Evolutionary conservation across 2,113 vertebrate species (phyloP).

Genomic region (Harpagus bidentatus): DNA sequence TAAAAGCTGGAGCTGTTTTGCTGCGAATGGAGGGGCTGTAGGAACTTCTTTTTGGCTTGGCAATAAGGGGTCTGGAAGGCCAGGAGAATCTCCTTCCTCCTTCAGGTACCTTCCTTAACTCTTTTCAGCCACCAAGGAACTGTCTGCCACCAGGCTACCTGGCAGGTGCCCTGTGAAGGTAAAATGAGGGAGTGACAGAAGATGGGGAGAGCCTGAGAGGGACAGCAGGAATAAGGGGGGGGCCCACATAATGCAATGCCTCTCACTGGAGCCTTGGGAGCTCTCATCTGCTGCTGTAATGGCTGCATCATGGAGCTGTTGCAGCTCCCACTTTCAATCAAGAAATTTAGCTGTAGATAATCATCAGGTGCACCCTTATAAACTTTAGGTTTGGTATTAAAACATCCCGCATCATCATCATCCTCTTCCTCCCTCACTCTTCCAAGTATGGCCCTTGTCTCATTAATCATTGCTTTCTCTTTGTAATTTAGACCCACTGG

Average conservation of each 20-base stretch:
- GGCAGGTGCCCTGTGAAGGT: not conserved
- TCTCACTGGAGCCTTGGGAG: not conserved
- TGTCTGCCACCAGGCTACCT: not conserved
- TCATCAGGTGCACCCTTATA: not conserved
- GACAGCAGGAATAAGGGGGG: not conserved
- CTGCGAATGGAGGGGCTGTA: not conserved
- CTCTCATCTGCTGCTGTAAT: not conserved
- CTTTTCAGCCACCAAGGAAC: not conserved
- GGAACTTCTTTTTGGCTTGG: not conserved
- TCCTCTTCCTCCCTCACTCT: not conserved
- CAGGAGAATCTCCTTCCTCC: not conserved
- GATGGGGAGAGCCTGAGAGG: not conserved
- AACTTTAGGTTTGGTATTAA: not conserved
- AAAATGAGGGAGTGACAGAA: not conserved
- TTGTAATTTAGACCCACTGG: not conserved
- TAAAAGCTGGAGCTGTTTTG: not conserved
- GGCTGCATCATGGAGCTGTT: not conserved
- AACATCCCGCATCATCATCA: not conserved
- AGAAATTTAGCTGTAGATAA: not conserved
- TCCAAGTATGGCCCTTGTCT: not conserved
- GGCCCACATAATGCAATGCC: rapidly evolving
- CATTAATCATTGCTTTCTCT: not conserved
- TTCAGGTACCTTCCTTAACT: not conserved
- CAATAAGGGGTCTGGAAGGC: not conserved
- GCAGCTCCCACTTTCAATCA: not conserved